These are phyloP conservation scores for Neodiprion fabricii DNA, from an alignment of 1,140 invertebrate genomes.

Conservation along the genomic window DNA sequence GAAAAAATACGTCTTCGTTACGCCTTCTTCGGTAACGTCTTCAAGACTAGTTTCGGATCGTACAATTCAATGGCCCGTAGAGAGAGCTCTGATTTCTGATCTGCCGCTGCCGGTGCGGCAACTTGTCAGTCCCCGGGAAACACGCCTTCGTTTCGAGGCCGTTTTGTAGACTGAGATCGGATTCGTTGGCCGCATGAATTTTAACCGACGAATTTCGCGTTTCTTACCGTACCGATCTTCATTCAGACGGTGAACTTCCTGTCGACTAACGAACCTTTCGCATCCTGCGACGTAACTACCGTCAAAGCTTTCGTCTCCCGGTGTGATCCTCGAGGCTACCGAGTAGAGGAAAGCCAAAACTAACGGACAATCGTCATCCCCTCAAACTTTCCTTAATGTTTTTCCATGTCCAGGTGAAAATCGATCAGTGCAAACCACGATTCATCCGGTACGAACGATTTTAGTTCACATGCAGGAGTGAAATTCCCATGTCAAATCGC, in stretches of 20 bases:
- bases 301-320: no score
- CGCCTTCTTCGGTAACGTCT: not conserved
- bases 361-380: no score
- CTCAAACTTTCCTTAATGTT: no score
- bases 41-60: not conserved
- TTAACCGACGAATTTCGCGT: not conserved
- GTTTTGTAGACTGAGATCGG: not conserved
- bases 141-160: not conserved
- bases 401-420: no score
- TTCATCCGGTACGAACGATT: no score
- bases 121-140: not conserved
- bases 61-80: not conserved
- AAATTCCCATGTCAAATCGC: slow-evolving; percentile 49
- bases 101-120: slow-evolving; percentile 2
- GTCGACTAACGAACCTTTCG: not conserved
- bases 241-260: not conserved
- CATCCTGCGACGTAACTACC: no score
- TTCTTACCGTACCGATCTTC: not conserved
- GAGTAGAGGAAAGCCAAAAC: no score
- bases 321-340: no score
- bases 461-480: no score
- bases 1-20: not conserved
- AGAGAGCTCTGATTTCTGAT: slow-evolving; percentile 2
- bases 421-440: no score
- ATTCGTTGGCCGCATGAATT: not conserved